Percentiles rank a stretch among this genome's conserved stretches.
Evolutionary conservation across 2,797 vertebrate species (phyloP).

Genomic region (Buceros bicornis): DNA sequence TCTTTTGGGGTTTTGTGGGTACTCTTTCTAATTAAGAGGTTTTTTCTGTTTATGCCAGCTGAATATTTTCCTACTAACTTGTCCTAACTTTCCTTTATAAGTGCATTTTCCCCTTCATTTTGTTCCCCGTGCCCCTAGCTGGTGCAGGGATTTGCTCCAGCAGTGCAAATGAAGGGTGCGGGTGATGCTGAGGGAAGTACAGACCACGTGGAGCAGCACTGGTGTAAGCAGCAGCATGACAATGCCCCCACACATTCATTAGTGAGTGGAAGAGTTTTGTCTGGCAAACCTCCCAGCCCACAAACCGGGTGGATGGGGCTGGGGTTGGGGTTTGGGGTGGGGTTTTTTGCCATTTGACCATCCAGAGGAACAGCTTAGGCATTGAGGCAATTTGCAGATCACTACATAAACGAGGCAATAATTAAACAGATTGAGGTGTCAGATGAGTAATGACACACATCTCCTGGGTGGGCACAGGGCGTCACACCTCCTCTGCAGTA

Average conservation of each 20-base stretch:
- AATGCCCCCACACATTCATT: not conserved
- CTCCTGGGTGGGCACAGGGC: not conserved
- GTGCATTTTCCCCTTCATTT: not conserved
- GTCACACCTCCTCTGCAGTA: not conserved
- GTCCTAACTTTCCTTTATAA: not conserved
- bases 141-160: not conserved
- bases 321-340: not conserved
- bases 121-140: not conserved
- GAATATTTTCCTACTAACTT: not conserved
- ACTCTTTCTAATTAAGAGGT: not conserved
- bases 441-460: not conserved
- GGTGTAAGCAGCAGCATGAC: not conserved
- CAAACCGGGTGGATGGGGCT: not conserved
- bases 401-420: not conserved
- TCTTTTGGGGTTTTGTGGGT: fast-evolving
- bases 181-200: not conserved
- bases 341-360: not conserved
- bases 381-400: fast-evolving
- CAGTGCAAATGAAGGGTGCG: not conserved
- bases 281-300: not conserved
- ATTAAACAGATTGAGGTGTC: not conserved
- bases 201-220: not conserved
- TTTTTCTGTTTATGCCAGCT: not conserved
- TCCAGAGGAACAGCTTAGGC: not conserved
- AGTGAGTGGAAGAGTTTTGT: not conserved